Evolutionary conservation across 2,113 vertebrate species (phyloP).

Genomic region (Microtus pennsylvanicus): DNA sequence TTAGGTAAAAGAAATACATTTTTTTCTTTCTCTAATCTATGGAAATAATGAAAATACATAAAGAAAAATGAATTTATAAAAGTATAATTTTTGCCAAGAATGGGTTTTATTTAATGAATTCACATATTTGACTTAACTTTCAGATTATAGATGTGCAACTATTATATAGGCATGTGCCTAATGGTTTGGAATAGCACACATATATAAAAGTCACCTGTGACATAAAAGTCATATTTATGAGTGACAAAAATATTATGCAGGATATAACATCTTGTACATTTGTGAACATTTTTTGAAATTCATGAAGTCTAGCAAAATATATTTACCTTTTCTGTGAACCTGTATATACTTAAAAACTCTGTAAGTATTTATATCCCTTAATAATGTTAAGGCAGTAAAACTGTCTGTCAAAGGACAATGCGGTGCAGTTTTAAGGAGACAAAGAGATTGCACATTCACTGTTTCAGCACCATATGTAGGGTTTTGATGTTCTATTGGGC

Average conservation of each 20-base stretch:
- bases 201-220: neutral
- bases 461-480: neutral
- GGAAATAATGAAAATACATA: neutral
- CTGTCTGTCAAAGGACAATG: neutral
- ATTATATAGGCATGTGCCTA: no score
- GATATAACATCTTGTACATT: neutral
- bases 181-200: neutral
- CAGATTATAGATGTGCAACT: neutral
- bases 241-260: neutral
- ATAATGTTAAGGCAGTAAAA: neutral
- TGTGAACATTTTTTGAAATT: neutral
- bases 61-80: neutral
- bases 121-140: neutral
- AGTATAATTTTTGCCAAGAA: neutral
- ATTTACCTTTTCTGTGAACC: neutral
- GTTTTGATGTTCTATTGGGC: neutral
- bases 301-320: neutral
- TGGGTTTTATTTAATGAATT: neutral
- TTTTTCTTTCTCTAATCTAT: neutral
- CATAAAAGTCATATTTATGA: neutral
- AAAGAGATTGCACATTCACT: neutral
- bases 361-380: neutral
- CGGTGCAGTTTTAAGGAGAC: neutral
- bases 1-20: neutral
- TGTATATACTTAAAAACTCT: neutral